Evolutionary conservation across 2,113 vertebrate species (phyloP).

Genomic region (Ochotona curzoniae): DNA sequence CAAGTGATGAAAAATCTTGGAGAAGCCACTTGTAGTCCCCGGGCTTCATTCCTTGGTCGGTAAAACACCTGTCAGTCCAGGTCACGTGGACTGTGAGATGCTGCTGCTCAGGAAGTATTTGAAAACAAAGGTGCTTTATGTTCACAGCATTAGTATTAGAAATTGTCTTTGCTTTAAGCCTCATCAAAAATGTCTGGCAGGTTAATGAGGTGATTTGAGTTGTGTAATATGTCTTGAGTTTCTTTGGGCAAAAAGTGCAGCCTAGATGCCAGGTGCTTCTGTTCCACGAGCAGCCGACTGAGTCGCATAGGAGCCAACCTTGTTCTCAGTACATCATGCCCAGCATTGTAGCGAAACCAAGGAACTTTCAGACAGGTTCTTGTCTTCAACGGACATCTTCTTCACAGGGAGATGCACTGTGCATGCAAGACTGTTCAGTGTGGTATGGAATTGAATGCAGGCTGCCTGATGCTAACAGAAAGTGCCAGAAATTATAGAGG

Average conservation of each 20-base stretch:
- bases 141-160: constrained; percentile 35
- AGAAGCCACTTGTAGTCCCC: not conserved
- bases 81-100: not conserved
- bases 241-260: not conserved
- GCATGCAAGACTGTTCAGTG: not conserved
- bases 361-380: constrained; percentile 21
- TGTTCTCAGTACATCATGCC: not conserved
- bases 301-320: not conserved
- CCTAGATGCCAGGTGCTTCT: not conserved
- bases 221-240: constrained; percentile 19
- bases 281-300: not conserved
- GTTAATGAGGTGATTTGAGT: constrained; percentile 40
- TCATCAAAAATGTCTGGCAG: constrained; percentile 41
- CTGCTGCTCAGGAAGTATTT: constrained; percentile 29
- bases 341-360: not conserved
- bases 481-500: not conserved
- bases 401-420: not conserved
- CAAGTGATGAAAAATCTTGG: not conserved
- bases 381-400: constrained; percentile 22
- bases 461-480: not conserved
- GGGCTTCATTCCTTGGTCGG: not conserved
- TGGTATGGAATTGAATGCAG: not conserved
- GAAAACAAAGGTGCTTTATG: constrained; percentile 34
- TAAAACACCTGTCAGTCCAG: not conserved
- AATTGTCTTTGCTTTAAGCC: constrained; percentile 5